Base-by-base conservation (phyloP, 1,140 invertebrate species). In the Oncopodura yosiiana region DNA sequence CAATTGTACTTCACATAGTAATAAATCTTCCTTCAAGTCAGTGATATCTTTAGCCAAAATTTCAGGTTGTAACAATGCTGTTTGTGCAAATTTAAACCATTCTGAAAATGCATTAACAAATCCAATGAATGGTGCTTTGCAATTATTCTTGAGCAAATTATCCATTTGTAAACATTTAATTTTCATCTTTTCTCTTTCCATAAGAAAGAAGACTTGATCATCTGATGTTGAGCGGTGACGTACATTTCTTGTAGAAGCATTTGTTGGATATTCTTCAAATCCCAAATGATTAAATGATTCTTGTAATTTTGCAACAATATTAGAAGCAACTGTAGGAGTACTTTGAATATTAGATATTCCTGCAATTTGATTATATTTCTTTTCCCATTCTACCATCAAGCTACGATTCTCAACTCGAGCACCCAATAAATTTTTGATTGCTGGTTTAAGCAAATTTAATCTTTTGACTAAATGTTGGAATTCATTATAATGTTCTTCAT, bases 41-140 rank as follows among this genome's bases (percentile, higher is more conserved):
- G 73, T 71, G 43, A 83, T 73, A 67, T 86, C 83, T 65, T 82
- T 82, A 62, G 83, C 78, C 14, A 86, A 72, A 63, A 87, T 85
- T 67, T 81, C 62, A 4, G 78, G 77, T 68, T 86, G 80, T 32
- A 85, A 67, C 66, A 78, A 83, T 23, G 84, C 78, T 3, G 83
- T 84, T 66, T 85, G 83, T 9, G 83, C 83, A 73, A 83, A 82
- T 72, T 86, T 86, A 65, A 84, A 86, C 83, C 84, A 86, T 70
- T 87, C 84, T 6, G 82, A 82, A 37, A 85, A 70, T 63, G 76
- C 77, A 61, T 85, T 82, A 1, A 80, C 80, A 16, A 81, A 70
- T 45, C 80, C 78, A n/a, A 75, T 75, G 16, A 82, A 78, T 3
- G 78, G 71, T 9, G 81, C 78, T 56, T 74, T 71, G 52, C 80